These are phyloP conservation scores for Polymixis flavicincta DNA, from an alignment of 2,888 invertebrate genomes.

Conservation along the genomic window DNA sequence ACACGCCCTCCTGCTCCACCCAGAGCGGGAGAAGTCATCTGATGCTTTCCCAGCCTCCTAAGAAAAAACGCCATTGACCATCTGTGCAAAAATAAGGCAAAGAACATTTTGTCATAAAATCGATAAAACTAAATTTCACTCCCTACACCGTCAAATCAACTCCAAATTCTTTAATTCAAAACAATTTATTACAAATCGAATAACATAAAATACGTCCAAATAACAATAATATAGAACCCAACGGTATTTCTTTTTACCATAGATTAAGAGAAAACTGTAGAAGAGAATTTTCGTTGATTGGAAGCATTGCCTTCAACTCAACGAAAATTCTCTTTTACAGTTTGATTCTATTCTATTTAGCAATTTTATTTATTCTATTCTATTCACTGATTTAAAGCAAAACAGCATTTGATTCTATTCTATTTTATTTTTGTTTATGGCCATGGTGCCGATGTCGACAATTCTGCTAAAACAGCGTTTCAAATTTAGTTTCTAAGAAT, in stretches of 20 bases:
- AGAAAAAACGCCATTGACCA: neutral
- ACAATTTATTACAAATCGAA: slow-evolving; percentile 51
- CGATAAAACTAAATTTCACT: slow-evolving; percentile 34
- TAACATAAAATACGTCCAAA: slow-evolving; percentile 24
- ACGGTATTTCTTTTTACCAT: slow-evolving; percentile 31
- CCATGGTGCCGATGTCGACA: no score
- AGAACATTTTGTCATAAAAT: neutral
- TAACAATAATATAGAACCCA: slow-evolving; percentile 17
- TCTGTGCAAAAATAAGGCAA: neutral
- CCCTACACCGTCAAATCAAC: slow-evolving; percentile 24
- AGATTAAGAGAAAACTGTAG: neutral
- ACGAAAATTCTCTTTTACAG: no score
- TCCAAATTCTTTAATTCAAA: slow-evolving; percentile 32
- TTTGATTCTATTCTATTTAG: no score
- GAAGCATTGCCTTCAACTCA: no score
- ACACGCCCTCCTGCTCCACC: no score
- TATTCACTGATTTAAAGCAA: no score
- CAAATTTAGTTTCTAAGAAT: neutral
- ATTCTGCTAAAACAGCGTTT: no score
- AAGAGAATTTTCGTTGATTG: neutral
- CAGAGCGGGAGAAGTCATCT: no score
- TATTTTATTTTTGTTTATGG: no score
- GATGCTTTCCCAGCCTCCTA: no score
- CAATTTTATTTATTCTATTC: no score
- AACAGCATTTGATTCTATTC: no score